Conservation (phyloP, 2,888 invertebrate species). For the Xiphydria camelus region DNA sequence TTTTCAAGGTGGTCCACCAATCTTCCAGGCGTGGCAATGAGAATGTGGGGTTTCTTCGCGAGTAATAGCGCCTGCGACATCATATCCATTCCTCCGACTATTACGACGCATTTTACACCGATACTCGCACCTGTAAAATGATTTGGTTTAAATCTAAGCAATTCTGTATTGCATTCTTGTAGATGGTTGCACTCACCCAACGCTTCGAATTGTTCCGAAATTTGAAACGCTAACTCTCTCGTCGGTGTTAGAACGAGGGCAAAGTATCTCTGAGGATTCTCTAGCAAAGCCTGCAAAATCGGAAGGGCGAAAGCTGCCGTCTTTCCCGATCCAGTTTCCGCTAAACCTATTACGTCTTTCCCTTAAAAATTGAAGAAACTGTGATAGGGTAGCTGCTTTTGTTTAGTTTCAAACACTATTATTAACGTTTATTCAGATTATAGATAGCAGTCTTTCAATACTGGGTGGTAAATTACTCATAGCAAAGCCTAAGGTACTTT, state of each 20-base stretch:
- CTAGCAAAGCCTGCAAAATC: conserved; percentile 86
- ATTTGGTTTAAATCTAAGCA: not conserved
- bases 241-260: conserved; percentile 94
- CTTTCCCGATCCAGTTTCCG: conserved; percentile 93
- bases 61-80: conserved; percentile 87
- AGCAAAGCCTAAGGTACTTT: too few species aligned
- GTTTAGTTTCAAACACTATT: too few species aligned
- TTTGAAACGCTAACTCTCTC: conserved; percentile 96
- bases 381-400: too few species aligned
- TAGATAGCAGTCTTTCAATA: too few species aligned
- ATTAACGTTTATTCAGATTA: too few species aligned
- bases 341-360: conserved; percentile 76
- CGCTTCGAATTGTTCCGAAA: conserved; percentile 97
- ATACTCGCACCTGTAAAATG: conserved; percentile 72
- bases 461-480: too few species aligned
- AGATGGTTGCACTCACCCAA: conserved; percentile 66
- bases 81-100: conserved; percentile 99
- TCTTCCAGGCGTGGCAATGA: conserved; percentile 96
- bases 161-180: not conserved
- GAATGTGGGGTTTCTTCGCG: conserved; percentile 95
- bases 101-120: conserved; percentile 93
- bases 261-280: conserved; percentile 92
- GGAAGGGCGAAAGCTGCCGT: conserved; percentile 98
- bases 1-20: conserved; percentile 96
- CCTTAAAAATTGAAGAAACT: conserved; percentile 65